Conservation (phyloP, 2,888 invertebrate genomes). For the Protophormia terraenovae region DNA sequence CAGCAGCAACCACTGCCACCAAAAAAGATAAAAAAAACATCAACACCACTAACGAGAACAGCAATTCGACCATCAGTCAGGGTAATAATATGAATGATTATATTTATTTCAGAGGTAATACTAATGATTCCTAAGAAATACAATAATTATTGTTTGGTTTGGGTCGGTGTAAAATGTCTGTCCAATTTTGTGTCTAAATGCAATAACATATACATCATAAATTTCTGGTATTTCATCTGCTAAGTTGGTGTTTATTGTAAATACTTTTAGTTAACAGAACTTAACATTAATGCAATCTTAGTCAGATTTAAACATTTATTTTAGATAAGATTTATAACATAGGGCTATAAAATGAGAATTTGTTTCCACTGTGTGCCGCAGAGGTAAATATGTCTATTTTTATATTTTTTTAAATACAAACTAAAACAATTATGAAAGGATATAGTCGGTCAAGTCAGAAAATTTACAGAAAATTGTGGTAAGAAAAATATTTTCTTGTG, state of each 20-base stretch:
- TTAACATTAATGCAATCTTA: not conserved
- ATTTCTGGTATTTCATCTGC: not conserved
- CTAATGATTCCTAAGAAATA: slow-evolving; percentile 25
- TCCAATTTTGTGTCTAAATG: not conserved
- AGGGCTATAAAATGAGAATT: too few species aligned
- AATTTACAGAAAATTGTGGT: too few species aligned
- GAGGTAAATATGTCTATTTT: too few species aligned
- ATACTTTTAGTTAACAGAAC: not conserved
- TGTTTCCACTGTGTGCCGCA: too few species aligned
- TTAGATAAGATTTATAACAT: too few species aligned
- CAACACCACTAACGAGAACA: not conserved
- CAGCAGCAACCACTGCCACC: slow-evolving; percentile 2
- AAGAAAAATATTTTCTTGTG: too few species aligned
- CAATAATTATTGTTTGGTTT: slow-evolving; percentile 21
- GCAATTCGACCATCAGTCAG: not conserved
- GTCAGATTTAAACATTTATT: too few species aligned
- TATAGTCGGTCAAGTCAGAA: too few species aligned
- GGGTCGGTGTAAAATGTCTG: not conserved
- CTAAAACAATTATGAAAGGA: too few species aligned
- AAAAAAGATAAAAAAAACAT: not conserved
- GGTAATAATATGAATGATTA: slow-evolving; percentile 33
- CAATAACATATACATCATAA: not conserved
- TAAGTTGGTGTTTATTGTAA: slow-evolving; percentile 4
- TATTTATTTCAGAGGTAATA: slow-evolving; percentile 16
- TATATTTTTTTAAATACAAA: too few species aligned